Conservation (phyloP, 2,797 vertebrate genomes). For the Enteromius paludinosus region DNA sequence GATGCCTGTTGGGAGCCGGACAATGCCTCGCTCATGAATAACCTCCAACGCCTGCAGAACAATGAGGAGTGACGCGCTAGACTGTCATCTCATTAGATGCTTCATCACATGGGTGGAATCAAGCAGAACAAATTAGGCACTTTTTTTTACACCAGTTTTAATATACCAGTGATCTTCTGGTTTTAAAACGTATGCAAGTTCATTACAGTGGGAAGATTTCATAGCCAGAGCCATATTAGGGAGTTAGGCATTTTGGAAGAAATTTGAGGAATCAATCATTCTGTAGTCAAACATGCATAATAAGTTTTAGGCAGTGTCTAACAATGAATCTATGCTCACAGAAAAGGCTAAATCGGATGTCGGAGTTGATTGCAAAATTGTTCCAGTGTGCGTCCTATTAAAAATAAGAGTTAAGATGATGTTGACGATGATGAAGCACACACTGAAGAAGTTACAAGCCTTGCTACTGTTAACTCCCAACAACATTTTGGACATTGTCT, state of each 20-base stretch:
- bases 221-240: background rate
- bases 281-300: background rate
- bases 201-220: background rate
- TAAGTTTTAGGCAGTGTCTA: too few relatives aligned
- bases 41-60: conserved; percentile 58
- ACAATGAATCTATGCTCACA: background rate
- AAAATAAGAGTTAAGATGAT: conserved; percentile 4
- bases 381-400: background rate
- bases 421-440: background rate
- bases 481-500: background rate
- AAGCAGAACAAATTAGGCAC: conserved; percentile 46
- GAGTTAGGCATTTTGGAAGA: background rate
- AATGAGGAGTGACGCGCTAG: conserved; percentile 61
- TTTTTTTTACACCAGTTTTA: conserved; percentile 41
- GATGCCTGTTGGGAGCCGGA: conserved; percentile 56
- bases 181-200: background rate
- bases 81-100: conserved; percentile 58
- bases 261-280: background rate
- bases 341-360: background rate
- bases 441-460: background rate
- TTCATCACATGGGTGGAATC: conserved; percentile 56
- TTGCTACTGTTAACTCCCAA: background rate
- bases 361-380: background rate
- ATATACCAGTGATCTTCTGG: conserved; percentile 28
- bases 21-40: conserved; percentile 52